Conservation (phyloP, 2,113 vertebrate genomes). For the Mormoops blainvillei region DNA sequence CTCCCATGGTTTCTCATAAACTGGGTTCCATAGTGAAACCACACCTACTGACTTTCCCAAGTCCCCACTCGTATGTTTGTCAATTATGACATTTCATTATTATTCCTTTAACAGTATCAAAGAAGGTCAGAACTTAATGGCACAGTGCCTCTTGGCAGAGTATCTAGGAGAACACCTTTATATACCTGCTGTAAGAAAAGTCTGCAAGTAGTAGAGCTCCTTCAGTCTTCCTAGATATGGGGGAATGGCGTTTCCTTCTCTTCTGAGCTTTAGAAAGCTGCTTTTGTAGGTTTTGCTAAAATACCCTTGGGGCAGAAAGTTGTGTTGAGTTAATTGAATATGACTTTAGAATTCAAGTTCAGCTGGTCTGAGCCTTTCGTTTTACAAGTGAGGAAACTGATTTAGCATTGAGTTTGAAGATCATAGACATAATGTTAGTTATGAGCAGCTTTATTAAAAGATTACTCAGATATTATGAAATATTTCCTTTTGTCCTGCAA, state of each 20-base stretch:
- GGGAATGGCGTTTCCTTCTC: not conserved
- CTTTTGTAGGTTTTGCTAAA: not conserved
- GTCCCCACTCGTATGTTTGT: not conserved
- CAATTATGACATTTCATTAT: not conserved
- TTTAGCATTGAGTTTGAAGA: not conserved
- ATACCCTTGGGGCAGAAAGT: not conserved
- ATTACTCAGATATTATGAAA: not conserved
- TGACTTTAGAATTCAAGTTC: conserved; percentile 7
- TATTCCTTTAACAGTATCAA: not conserved
- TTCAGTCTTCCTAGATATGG: not conserved
- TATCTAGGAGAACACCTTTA: not conserved
- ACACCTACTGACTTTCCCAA: not conserved
- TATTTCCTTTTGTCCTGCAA: not conserved
- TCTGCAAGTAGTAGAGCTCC: not conserved
- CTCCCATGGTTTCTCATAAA: not conserved
- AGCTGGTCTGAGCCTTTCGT: not conserved
- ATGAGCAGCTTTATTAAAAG: not conserved
- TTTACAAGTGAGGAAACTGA: not conserved
- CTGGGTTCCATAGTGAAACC: not conserved
- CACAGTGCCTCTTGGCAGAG: not conserved
- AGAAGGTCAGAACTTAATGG: not conserved
- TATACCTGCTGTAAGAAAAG: not conserved
- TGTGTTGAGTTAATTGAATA: not conserved
- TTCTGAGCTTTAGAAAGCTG: not conserved
- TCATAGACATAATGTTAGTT: conserved; percentile 17